phyloP scores from a whole-genome alignment of 2,113 vertebrate genomes.

The Hemicordylus capensis region DNA sequence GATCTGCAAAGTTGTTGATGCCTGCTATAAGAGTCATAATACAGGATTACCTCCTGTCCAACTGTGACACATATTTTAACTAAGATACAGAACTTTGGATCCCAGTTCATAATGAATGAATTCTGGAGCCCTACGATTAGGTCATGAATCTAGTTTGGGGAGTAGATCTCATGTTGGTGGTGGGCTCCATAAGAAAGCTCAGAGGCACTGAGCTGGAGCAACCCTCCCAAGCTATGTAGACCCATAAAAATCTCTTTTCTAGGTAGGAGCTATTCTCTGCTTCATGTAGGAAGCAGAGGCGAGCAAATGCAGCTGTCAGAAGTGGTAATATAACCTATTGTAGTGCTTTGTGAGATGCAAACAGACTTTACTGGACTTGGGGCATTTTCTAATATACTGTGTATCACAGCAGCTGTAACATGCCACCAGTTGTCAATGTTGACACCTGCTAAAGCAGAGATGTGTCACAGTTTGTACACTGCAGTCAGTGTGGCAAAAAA shows the following conservation, averaged over 20 bases:
- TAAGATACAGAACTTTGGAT: no score
- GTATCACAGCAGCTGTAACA: conserved; percentile 36
- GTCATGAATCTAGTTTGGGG: no score
- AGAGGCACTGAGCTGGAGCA: background rate
- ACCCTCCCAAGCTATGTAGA: background rate
- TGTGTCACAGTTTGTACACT: background rate
- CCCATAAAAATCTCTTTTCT: conserved; percentile 4
- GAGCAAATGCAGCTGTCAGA: conserved; percentile 6
- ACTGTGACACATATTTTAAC: no score
- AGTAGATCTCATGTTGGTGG: background rate
- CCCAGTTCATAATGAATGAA: no score
- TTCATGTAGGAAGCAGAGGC: background rate
- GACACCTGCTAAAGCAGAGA: conserved; percentile 13
- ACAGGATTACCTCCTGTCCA: no score
- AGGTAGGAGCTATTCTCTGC: background rate
- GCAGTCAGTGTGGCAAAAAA: background rate
- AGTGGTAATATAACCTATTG: background rate
- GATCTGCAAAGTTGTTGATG: background rate
- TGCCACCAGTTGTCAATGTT: conserved; percentile 31
- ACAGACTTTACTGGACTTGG: background rate
- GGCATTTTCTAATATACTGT: conserved; percentile 24
- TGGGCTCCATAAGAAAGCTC: background rate
- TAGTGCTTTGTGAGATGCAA: background rate
- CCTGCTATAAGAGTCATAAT: background rate
- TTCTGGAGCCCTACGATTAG: no score